phyloP scores from a whole-genome alignment of 2,797 vertebrate genomes.

The Sebastes diaconus region DNA sequence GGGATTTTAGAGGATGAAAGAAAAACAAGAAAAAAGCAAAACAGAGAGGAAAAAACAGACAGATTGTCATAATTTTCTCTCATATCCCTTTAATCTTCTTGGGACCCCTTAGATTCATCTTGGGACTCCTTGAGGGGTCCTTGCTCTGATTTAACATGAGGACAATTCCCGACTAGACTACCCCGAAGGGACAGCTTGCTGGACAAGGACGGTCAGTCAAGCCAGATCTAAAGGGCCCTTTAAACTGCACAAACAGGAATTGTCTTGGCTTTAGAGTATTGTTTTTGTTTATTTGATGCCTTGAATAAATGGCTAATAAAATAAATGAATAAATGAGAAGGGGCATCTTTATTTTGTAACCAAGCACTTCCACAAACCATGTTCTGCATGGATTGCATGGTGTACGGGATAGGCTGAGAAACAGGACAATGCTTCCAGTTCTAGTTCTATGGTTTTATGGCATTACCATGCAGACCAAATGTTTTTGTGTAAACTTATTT shows the following conservation, averaged over 20 bases:
- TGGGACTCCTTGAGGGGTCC: not conserved
- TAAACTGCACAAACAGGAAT: not conserved
- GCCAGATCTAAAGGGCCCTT: not conserved
- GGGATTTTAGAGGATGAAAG: too few relatives aligned
- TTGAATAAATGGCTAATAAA: not conserved
- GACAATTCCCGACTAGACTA: not conserved
- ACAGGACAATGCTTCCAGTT: not conserved
- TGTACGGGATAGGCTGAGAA: not conserved
- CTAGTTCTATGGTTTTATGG: not conserved
- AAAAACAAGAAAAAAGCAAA: too few relatives aligned
- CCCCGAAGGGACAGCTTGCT: not conserved
- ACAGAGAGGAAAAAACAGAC: too few relatives aligned
- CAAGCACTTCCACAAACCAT: not conserved
- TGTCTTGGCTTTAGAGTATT: not conserved
- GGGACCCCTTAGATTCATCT: not conserved
- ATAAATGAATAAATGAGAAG: not conserved
- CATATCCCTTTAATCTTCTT: not conserved
- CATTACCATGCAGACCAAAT: not conserved
- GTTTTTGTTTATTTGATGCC: not conserved
- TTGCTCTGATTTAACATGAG: not conserved
- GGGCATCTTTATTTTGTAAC: not conserved
- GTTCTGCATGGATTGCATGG: not conserved
- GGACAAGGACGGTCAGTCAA: too few relatives aligned
- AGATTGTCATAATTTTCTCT: too few relatives aligned
- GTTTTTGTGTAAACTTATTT: not conserved